A percentile compares a stretch with the other conserved stretches of the same genome.
phyloP scores from a whole-genome alignment of 2,888 invertebrate species.

The Gymnocheta viridis region DNA sequence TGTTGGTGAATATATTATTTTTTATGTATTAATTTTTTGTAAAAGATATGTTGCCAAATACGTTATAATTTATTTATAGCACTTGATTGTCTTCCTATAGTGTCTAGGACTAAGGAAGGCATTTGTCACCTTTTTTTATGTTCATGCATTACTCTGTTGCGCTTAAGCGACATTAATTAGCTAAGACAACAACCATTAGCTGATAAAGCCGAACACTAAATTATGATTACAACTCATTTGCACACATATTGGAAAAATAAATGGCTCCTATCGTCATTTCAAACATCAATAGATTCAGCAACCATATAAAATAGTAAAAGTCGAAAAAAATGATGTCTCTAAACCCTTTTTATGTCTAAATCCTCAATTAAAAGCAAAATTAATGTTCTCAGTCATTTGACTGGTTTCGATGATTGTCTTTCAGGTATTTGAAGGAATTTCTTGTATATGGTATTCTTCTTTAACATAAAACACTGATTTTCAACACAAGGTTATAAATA shows the following conservation, averaged over 20 bases:
- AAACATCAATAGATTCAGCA: not conserved
- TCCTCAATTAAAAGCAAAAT: slow-evolving; percentile 7
- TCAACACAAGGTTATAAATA: slow-evolving; percentile 12
- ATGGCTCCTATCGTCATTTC: not conserved
- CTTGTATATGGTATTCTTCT: not conserved
- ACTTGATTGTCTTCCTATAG: no score
- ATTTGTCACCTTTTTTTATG: no score
- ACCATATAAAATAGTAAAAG: not conserved
- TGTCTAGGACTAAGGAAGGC: no score
- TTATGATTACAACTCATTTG: not conserved
- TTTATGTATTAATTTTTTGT: no score
- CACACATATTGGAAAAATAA: not conserved
- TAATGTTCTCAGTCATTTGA: not conserved
- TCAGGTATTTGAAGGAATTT: not conserved
- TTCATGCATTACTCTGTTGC: not conserved
- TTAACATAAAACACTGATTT: not conserved
- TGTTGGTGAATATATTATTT: not conserved
- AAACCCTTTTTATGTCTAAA: not conserved
- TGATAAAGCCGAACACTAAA: not conserved
- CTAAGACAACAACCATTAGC: slow-evolving; percentile 3
- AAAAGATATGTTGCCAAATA: no score
- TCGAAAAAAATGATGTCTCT: no score
- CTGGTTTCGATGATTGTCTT: not conserved
- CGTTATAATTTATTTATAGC: no score
- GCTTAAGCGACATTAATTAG: not conserved